phyloP scores from a whole-genome alignment of 2,888 invertebrate genomes.

The Cataglyphis livida region DNA sequence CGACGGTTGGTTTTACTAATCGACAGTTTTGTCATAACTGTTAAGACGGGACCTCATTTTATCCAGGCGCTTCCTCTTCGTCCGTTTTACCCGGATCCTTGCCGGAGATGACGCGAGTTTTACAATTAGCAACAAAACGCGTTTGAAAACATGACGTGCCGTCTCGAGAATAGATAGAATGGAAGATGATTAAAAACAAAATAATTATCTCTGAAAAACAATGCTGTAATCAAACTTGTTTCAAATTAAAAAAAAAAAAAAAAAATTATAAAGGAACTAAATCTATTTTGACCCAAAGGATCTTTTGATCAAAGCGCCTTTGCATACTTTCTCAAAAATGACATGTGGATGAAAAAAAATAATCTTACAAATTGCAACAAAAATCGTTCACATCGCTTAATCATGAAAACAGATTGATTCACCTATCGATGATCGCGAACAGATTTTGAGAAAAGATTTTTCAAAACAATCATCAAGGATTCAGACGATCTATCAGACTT shows the following conservation, averaged over 20 bases:
- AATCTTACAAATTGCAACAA: background rate
- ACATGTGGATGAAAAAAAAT: background rate
- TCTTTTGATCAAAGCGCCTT: background rate
- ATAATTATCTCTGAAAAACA: background rate
- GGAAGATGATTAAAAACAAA: background rate
- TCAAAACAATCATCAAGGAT: constrained; percentile 2
- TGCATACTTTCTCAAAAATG: background rate
- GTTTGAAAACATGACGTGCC: background rate
- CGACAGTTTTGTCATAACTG: constrained; percentile 52
- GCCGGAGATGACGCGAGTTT: background rate
- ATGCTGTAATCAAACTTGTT: background rate
- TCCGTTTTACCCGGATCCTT: constrained; percentile 30
- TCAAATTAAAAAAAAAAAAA: background rate
- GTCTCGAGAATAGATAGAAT: background rate
- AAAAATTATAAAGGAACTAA: background rate
- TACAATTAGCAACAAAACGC: constrained; percentile 1
- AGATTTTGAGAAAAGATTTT: background rate
- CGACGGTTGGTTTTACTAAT: constrained; percentile 39
- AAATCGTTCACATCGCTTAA: background rate
- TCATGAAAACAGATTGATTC: background rate
- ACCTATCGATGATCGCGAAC: background rate
- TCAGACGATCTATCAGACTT: background rate
- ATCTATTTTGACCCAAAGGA: background rate
- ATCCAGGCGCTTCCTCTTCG: constrained; percentile 43
- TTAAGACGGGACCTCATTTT: constrained; percentile 37